A percentile compares a stretch with the other conserved stretches of the same genome.
These are phyloP conservation scores for Limonius californicus DNA, from an alignment of 1,140 invertebrate genomes.

Conservation along the genomic window DNA sequence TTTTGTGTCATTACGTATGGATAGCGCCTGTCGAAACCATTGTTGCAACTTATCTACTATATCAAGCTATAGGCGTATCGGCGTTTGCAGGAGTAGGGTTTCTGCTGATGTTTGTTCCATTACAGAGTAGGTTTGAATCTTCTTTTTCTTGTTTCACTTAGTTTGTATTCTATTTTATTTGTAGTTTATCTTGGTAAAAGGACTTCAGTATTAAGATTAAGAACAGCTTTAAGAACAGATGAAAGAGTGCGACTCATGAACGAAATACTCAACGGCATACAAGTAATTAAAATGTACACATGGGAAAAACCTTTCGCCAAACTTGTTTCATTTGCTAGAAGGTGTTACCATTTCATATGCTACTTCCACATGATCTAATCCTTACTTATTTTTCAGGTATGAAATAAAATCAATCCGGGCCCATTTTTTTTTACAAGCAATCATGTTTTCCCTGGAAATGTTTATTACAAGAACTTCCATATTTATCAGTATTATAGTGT, in stretches of 20 bases:
- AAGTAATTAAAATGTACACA: constrained; percentile 80
- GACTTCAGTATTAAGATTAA: constrained; percentile 53
- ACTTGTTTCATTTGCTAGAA: constrained; percentile 58
- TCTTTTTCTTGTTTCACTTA: too few species aligned
- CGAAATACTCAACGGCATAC: constrained; percentile 71
- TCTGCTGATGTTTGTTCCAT: constrained; percentile 74
- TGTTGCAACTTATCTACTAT: constrained; percentile 49
- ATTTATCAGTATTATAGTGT: constrained; percentile 74
- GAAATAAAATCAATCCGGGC: constrained; percentile 65
- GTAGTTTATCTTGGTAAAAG: constrained; percentile 55
- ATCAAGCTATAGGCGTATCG: constrained; percentile 48
- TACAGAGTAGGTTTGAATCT: constrained; percentile 65
- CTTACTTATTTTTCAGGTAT: constrained; percentile 53
- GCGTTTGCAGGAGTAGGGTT: constrained; percentile 72
- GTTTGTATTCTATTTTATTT: too few species aligned
- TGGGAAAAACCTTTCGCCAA: constrained; percentile 71
- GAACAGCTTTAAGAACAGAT: constrained; percentile 70
- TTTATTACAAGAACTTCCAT: constrained; percentile 75
- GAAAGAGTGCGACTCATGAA: constrained; percentile 79
- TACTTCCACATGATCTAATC: too few species aligned
- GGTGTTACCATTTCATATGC: constrained; percentile 42
- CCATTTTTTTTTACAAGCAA: constrained; percentile 66
- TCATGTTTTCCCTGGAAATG: constrained; percentile 69
- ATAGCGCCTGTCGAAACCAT: constrained; percentile 56
- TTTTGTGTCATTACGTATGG: constrained; percentile 50